Conservation (phyloP, 2,888 invertebrate genomes). For the Pseudococcus longispinus region DNA sequence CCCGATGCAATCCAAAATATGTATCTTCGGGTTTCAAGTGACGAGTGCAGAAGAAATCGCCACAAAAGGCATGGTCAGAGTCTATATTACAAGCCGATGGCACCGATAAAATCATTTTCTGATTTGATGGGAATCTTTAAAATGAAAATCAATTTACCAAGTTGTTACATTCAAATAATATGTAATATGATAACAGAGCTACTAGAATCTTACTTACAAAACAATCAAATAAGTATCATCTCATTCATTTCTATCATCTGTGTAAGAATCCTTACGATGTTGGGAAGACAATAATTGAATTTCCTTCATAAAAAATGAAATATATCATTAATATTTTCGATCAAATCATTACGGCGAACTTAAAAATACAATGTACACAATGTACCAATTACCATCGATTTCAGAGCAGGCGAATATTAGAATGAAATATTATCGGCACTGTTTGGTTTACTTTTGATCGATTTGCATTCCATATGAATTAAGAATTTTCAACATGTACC, state of each 20-base stretch:
- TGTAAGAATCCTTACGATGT: neutral
- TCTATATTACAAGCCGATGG: neutral
- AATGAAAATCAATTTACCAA: neutral
- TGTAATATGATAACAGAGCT: too few species aligned
- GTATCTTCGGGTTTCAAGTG: neutral
- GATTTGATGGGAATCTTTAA: neutral
- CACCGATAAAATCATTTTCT: neutral
- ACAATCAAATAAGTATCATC: neutral
- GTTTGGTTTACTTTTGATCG: neutral
- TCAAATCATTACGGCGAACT: neutral
- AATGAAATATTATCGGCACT: neutral
- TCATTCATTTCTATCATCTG: neutral
- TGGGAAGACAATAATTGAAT: neutral
- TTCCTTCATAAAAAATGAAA: neutral
- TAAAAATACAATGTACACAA: neutral
- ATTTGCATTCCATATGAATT: neutral
- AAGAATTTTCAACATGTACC: neutral
- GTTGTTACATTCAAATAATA: neutral
- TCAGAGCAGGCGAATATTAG: neutral
- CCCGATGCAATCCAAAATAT: neutral
- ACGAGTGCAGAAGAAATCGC: neutral
- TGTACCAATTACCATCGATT: neutral
- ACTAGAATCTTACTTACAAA: neutral
- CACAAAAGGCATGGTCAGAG: neutral
- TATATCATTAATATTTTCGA: neutral